A percentile compares a stretch with the other conserved stretches of the same genome.
Evolutionary conservation across 2,797 vertebrate species (phyloP).

Genomic region (Ceyx erithaca): DNA sequence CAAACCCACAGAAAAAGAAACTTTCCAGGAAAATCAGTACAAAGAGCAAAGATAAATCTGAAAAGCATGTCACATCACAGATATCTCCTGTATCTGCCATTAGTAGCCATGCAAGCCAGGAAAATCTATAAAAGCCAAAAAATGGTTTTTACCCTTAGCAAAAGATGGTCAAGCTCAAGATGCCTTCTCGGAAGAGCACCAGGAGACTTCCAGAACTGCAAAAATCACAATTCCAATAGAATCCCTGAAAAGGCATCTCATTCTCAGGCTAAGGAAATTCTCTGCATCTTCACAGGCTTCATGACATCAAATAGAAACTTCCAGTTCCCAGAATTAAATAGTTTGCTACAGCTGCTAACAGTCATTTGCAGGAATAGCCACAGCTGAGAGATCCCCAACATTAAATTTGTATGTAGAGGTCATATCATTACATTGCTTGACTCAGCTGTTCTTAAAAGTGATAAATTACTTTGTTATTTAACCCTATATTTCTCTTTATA

Average conservation of each 20-base stretch:
- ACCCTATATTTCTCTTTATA: neutral
- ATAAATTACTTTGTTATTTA: neutral
- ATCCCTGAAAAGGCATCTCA: neutral
- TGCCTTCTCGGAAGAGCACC: neutral
- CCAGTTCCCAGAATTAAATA: conserved; percentile 3
- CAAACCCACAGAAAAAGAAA: neutral
- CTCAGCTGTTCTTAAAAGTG: neutral
- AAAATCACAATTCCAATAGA: neutral
- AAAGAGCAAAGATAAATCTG: neutral
- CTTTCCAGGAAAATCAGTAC: neutral
- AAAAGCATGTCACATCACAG: neutral
- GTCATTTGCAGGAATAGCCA: neutral
- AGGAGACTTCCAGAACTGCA: neutral
- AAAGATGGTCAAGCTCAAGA: neutral
- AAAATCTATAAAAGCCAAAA: neutral
- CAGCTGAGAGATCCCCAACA: neutral
- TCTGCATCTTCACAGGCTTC: neutral
- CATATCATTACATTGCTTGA: neutral
- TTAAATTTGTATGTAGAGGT: neutral
- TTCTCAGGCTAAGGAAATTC: neutral
- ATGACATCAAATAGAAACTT: neutral
- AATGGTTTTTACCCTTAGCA: neutral
- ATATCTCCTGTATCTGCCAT: neutral
- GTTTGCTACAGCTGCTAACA: neutral
- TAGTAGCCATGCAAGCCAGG: neutral